Conservation (phyloP, 2,113 vertebrate species). For the Arenaria interpres region DNA sequence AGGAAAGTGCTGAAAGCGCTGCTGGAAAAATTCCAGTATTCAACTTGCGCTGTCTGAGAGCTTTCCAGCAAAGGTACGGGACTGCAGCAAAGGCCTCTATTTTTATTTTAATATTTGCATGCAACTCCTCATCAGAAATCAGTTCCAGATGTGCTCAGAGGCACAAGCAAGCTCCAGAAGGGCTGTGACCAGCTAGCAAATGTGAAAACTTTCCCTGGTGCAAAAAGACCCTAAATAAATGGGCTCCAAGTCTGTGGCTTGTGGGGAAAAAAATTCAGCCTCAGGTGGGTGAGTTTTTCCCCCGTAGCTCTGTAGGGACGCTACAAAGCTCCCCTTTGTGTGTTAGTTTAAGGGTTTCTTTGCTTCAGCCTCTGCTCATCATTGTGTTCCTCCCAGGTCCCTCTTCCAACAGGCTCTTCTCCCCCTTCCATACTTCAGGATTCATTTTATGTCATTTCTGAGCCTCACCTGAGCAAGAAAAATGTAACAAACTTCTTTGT, state of each 20-base stretch:
- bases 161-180: not conserved
- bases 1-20: slow-evolving; percentile 30
- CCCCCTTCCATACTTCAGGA: not conserved
- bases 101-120: slow-evolving; percentile 15
- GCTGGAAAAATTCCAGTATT: not conserved
- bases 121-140: not conserved
- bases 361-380: not conserved
- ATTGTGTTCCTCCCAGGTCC: not conserved
- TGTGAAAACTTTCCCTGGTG: accelerated
- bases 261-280: not conserved
- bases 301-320: not conserved
- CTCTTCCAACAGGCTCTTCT: not conserved
- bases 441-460: not conserved
- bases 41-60: not conserved
- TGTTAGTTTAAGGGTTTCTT: not conserved
- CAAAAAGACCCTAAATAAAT: not conserved
- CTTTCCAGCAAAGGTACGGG: not conserved
- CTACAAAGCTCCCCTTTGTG: not conserved
- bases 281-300: not conserved
- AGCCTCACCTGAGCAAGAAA: not conserved
- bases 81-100: not conserved
- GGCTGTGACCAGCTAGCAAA: not conserved
- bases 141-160: not conserved
- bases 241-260: not conserved
- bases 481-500: not conserved